A percentile compares a stretch with the other conserved stretches of the same genome.
phyloP scores from a whole-genome alignment of 2,888 invertebrate genomes.

The Drepana falcataria region DNA sequence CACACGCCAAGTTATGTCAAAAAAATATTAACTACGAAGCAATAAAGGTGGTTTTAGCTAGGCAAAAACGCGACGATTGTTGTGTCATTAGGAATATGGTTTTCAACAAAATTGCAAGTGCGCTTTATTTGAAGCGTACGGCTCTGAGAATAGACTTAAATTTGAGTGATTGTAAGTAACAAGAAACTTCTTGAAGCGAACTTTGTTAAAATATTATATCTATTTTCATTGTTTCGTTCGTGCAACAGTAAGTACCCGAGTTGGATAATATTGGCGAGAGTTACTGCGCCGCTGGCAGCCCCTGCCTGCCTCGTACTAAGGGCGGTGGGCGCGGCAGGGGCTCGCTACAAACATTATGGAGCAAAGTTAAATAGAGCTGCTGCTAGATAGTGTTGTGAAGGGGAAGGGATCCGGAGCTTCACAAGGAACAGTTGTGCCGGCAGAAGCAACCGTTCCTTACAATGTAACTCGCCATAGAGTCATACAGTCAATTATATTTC shows the following conservation, averaged over 20 bases:
- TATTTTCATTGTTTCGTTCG: conserved; percentile 19
- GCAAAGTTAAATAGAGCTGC: too few relatives aligned
- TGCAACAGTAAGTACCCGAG: conserved; percentile 12
- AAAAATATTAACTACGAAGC: not conserved
- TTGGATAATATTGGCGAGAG: conserved; percentile 11
- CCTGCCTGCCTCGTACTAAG: too few relatives aligned
- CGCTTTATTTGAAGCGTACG: not conserved
- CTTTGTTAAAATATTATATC: conserved; percentile 18
- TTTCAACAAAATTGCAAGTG: not conserved
- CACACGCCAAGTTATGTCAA: not conserved
- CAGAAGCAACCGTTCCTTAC: too few relatives aligned
- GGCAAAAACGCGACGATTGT: not conserved
- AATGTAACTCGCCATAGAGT: too few relatives aligned
- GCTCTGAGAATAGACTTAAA: not conserved
- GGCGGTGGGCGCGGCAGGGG: too few relatives aligned
- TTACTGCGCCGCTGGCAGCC: conserved; percentile 5
- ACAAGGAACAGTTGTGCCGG: too few relatives aligned
- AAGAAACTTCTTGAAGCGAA: conserved; percentile 12
- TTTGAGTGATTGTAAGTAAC: not conserved
- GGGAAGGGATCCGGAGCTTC: too few relatives aligned
- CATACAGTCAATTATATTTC: too few relatives aligned
- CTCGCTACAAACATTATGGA: too few relatives aligned
- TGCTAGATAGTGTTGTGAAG: too few relatives aligned
- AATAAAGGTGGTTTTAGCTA: not conserved
- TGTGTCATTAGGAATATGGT: not conserved